Percentiles rank a stretch among this genome's conserved stretches.
Conservation (phyloP, 2,797 vertebrate species). For the Mormyrops boulengeri region DNA sequence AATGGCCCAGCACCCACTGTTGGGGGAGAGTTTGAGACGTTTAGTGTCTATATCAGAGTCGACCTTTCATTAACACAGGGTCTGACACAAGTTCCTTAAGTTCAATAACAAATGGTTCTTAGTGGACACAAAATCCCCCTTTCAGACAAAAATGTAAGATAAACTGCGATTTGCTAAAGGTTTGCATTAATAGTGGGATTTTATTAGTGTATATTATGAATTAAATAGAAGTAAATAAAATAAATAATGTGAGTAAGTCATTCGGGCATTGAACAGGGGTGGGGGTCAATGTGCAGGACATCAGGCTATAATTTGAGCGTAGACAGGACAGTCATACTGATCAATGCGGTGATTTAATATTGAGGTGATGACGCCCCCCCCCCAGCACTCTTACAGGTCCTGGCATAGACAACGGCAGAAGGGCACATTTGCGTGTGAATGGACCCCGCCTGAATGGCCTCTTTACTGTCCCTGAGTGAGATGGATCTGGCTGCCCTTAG, state of each 20-base stretch:
- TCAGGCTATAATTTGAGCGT: conserved; percentile 16
- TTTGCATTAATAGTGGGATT: background rate
- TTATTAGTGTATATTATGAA: background rate
- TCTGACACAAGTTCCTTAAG: background rate
- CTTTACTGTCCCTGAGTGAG: conserved; percentile 41
- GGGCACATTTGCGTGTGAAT: conserved; percentile 66
- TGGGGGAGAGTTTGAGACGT: background rate
- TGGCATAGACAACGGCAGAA: conserved; percentile 43
- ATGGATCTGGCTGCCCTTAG: conserved; percentile 23
- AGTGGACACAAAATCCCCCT: background rate
- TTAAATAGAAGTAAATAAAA: background rate
- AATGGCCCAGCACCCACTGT: background rate
- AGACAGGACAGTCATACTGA: background rate
- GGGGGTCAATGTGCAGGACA: background rate
- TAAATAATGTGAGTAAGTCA: background rate
- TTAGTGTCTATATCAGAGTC: background rate
- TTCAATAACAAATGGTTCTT: background rate
- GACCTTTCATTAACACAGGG: background rate
- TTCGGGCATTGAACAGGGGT: background rate
- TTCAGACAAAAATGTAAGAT: background rate
- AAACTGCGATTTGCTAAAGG: background rate
- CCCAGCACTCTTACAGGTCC: conserved; percentile 7
- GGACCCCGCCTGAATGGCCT: conserved; percentile 50
- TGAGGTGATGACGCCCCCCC: background rate
- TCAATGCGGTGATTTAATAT: conserved; percentile 20